A percentile compares a stretch with the other conserved stretches of the same genome.
phyloP scores from a whole-genome alignment of 2,797 vertebrate genomes.

The Sebastes dallii region DNA sequence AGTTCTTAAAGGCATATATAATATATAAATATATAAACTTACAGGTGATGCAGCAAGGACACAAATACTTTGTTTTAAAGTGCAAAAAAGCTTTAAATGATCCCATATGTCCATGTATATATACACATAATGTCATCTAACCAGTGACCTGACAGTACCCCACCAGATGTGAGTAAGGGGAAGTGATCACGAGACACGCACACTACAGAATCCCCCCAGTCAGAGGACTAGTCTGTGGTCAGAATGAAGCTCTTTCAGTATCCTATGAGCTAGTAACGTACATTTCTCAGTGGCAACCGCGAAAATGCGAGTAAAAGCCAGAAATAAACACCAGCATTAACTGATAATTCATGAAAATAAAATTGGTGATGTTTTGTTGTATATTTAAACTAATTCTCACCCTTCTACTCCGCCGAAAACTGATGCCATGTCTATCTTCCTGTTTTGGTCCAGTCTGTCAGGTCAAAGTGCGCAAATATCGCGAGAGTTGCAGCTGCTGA shows the following conservation, averaged over 20 bases:
- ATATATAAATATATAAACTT: neutral
- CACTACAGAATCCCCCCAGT: neutral
- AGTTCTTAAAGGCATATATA: too few species aligned
- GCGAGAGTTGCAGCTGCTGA: constrained; percentile 34
- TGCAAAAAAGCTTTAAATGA: neutral
- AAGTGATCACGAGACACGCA: constrained; percentile 32
- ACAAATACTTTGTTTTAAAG: neutral
- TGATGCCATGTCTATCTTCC: constrained; percentile 73
- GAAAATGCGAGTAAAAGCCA: neutral
- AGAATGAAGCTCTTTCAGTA: neutral
- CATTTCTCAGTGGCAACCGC: neutral
- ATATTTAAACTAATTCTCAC: constrained; percentile 63
- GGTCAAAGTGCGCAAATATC: constrained; percentile 22
- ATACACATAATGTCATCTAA: neutral
- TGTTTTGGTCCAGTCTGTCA: constrained; percentile 31
- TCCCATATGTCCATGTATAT: neutral
- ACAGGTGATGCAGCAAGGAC: neutral
- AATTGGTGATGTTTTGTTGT: accelerated
- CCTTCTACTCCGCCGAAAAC: constrained; percentile 84
- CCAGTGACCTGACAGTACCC: neutral
- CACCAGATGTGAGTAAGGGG: neutral
- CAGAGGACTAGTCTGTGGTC: neutral
- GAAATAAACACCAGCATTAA: accelerated
- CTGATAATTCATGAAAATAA: neutral
- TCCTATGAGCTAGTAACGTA: accelerated